Base-by-base conservation (phyloP, 2,888 invertebrate genomes). In the Pseudeuparius sepicola region DNA sequence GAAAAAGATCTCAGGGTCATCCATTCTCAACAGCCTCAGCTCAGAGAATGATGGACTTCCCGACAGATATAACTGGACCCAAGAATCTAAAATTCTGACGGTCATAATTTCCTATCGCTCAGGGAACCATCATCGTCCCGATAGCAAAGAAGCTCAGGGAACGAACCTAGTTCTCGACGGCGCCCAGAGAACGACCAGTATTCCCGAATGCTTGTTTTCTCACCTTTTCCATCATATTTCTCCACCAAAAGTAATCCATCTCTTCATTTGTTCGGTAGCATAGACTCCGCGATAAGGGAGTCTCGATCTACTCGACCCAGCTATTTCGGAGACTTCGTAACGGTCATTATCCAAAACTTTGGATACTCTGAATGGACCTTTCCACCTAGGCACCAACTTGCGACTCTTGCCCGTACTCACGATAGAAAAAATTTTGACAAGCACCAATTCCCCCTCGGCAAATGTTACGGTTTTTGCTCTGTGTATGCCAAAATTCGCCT, bases 291-390 rank as follows among this genome's bases (percentile, higher is more conserved):
- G n/a, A 28, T 39, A 39, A 11, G 24, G 11, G 14, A 39, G 24
- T 26, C 27, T 38, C 11, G 37, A 39, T 13, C 39, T 15, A 2
- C 13, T 20, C 9, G 28, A 11, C 5, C 37, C 39, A 14, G 37
- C 32, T 16, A 39, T 39, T 14, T 39, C 32, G 9, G 4, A 4
- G 2, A 39, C 39, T 24, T 31, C 37, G 24, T 39, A 39, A 11
- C 37, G 3, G 23, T 39, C 39, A 14, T 39, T 38, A 4, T 24
- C 26, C 15, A 39, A 15, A 9, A 6, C 2, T 18, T 39, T 37
- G 16, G 32, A 18, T 3, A 39, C 29, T 13, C 29, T 28, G 18
- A 39, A 38, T 5, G 36, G 36, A 24, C n/a, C n/a, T n/a, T n/a
- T n/a, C n/a, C n/a, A n/a, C n/a, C n/a, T n/a, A n/a, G n/a, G n/a